Base-by-base conservation (phyloP, 2,888 invertebrate genomes). In the Eumerus sabulonum region DNA sequence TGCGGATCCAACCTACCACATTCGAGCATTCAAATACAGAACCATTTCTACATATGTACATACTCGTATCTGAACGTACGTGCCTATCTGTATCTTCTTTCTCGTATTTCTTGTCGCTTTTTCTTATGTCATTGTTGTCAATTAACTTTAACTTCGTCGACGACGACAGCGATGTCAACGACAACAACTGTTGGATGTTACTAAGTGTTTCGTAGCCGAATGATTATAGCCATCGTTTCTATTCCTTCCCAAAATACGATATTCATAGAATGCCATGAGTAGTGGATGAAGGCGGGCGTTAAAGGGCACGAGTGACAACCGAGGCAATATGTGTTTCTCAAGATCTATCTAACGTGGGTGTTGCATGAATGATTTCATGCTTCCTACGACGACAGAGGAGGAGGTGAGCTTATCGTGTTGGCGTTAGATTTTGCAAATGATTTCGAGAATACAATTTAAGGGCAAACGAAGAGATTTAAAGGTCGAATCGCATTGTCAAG, bases 121-220 rank as follows among this genome's bases (percentile, higher is more conserved):
- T n/a, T 44, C 48, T 36, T 57, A 14, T 59, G 59, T 68, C 54
- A 59, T 54, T 72, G 44, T 70, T 64, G 38, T 67, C 64, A 76
- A 77, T 77, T 72, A 72, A 72, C 72, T 77, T 77, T 72, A 72
- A 72, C 72, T 77, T 77, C 36, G 56, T 62, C 62, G 57, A 48
- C 50, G 67, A 44, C 53, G 51, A 19, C 45, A 27, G 59, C 38
- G 64, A 48, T 45, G 67, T 38, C 53, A 48, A 19, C 45, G 18
- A 64, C 38, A 59, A 70, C 54, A 38, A 27, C 38, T 42, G 48
- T 44, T 68, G 16, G n/a, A 48, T 38, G 16, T 14, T 44, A 18
- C 42, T 56, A 44, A 9, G 56, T 56, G 13, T 56, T 63, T 14
- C 36, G 62, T 63, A 47, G 59, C 36, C 38, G 45, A 16, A 50